These are phyloP conservation scores for Otolemur garnettii DNA, from an alignment of 2,113 vertebrate species.

Conservation along the genomic window DNA sequence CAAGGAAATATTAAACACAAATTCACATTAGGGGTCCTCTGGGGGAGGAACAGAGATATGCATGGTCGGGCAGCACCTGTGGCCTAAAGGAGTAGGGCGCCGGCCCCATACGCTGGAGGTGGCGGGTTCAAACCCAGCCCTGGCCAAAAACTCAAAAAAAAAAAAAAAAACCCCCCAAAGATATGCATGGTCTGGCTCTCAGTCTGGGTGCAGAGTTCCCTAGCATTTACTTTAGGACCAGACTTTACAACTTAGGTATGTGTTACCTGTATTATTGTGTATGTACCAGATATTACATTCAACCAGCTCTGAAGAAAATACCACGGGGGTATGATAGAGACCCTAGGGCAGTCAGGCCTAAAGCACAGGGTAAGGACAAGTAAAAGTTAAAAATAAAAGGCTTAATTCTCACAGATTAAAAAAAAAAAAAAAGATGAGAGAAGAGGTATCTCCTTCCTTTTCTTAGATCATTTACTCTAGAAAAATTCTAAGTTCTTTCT, in stretches of 20 bases:
- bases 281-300: not conserved
- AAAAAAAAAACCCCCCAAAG: too few relatives aligned
- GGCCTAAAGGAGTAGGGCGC: too few relatives aligned
- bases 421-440: not conserved
- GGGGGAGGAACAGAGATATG: fast-evolving
- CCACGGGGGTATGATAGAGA: fast-evolving
- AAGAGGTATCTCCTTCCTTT: not conserved
- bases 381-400: not conserved
- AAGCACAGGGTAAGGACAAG: not conserved
- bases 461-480: not conserved
- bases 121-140: too few relatives aligned
- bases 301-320: not conserved
- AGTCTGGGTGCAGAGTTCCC: not conserved
- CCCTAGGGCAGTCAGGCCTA: not conserved
- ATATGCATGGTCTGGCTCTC: not conserved
- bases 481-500: not conserved
- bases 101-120: too few relatives aligned
- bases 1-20: not conserved
- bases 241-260: not conserved
- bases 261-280: not conserved
- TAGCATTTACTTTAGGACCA: not conserved
- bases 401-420: not conserved
- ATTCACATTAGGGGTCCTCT: not conserved
- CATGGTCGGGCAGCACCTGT: too few relatives aligned
- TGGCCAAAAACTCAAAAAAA: too few relatives aligned